phyloP scores from a whole-genome alignment of 92 coral and sea anemone genomes.

The Isaurus tuberculatus region DNA sequence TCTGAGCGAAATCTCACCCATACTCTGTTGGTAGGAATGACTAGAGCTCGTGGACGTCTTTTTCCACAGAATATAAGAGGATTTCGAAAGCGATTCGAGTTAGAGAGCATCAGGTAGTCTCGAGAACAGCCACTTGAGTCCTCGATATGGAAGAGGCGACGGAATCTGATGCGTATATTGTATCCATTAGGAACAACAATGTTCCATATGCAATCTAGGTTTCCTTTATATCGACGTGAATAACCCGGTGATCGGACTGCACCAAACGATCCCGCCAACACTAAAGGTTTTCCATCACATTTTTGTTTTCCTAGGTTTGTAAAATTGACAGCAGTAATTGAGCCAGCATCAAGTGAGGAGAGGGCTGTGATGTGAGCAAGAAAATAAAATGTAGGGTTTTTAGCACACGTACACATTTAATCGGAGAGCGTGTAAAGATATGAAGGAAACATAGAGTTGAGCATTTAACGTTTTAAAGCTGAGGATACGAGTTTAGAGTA shows the following conservation, averaged over 20 bases:
- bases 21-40: slow-evolving; percentile 74
- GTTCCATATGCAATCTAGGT: slow-evolving; percentile 86
- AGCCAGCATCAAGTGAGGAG: slow-evolving; percentile 28
- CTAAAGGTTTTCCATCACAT: slow-evolving; percentile 71
- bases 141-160: slow-evolving; percentile 84
- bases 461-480: no score
- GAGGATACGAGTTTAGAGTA: no score
- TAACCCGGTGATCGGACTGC: slow-evolving; percentile 90
- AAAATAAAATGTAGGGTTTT: background rate
- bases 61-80: slow-evolving; percentile 83
- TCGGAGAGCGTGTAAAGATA: background rate
- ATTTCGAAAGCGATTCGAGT: slow-evolving; percentile 70
- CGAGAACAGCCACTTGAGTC: slow-evolving; percentile 79
- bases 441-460: no score
- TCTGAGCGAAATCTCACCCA: slow-evolving; percentile 91
- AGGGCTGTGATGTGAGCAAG: slow-evolving; percentile 17
- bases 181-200: slow-evolving; percentile 89
- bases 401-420: background rate
- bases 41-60: slow-evolving; percentile 72
- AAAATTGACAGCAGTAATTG: slow-evolving; percentile 46
- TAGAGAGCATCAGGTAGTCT: slow-evolving; percentile 87
- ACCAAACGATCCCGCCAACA: slow-evolving; percentile 76
- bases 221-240: slow-evolving; percentile 73
- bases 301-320: slow-evolving; percentile 48
- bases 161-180: slow-evolving; percentile 84